Base-by-base conservation (phyloP, 2,113 vertebrate genomes). In the Myotis brandtii region DNA sequence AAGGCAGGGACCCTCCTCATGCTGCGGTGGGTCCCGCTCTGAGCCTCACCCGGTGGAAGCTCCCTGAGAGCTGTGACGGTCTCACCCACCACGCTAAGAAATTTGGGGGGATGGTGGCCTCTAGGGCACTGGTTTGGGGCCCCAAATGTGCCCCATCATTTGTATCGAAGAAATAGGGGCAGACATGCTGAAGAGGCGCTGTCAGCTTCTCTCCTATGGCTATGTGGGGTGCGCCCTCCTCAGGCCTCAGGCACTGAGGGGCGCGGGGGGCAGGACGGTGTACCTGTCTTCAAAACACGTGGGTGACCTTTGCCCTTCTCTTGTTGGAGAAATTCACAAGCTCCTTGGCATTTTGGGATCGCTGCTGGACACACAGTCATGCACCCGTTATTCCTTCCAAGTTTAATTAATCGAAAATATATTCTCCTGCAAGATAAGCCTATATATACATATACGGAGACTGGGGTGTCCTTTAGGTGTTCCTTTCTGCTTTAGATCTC, bases 121-220 rank as follows among this genome's bases (percentile, higher is more conserved):
- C 54, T 2, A 18, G 59, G 32, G 12, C 25, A 1, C 17, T 48
- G 43, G 80, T 16, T 37, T 25, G 2, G 50, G 52, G 30, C 21
- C 17, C 21, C 54, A 20, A 0, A 1, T 0, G 4, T 2, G 1
- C 43, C 67, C 7, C 50, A 8, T 0, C 21, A 6, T 12, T 32
- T 37, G 52, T 0, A 0, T 14, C 0, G 2, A 20, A 30, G 77
- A 32, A 30, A 10, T 4, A 5, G 9, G 0, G 12, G 59, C 1
- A 0, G 1, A 9, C 2, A 0, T 18, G 8, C 3, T 4, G 0
- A 34, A 21, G 75, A 2, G 5, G 14, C 1, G 2, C 1, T 0
- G 0, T 5, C 21, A 0, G 17, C 46, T 37, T 37, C 79, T 48
- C 64, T 40, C 21, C 62, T 17, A 37, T 0, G 14, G 2, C 9